Evolutionary conservation across 2,797 vertebrate genomes (phyloP).

Genomic region (Garrulus glandarius): DNA sequence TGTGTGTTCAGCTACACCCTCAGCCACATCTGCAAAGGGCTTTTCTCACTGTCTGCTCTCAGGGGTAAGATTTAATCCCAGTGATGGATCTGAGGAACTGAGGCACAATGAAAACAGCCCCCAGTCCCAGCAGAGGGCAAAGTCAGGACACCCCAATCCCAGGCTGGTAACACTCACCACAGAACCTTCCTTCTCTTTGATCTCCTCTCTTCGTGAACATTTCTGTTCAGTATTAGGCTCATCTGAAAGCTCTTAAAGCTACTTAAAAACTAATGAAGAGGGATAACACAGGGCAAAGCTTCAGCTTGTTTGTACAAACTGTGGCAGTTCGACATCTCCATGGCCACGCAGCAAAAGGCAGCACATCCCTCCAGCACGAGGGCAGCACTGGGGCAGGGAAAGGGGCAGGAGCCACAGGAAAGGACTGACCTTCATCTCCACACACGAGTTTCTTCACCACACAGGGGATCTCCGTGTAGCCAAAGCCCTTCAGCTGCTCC

Average conservation of each 20-base stretch:
- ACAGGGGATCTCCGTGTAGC: conserved; percentile 91
- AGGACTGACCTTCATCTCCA: conserved; percentile 90
- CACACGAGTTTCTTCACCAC: conserved; percentile 90
- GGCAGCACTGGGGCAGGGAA: neutral
- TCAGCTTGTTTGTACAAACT: neutral
- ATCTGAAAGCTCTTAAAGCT: neutral
- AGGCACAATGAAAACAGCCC: neutral
- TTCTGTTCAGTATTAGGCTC: neutral
- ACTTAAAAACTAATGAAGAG: neutral
- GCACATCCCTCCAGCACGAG: neutral
- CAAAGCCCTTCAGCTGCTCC: conserved; percentile 83
- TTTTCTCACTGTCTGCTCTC: neutral
- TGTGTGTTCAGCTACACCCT: neutral
- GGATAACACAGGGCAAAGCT: neutral
- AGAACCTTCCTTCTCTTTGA: neutral
- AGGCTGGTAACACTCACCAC: neutral
- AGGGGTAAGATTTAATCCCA: neutral
- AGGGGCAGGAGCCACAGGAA: neutral
- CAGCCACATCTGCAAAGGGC: neutral
- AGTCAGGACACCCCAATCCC: neutral
- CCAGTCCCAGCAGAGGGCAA: neutral
- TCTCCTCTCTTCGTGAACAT: neutral
- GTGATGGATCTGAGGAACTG: neutral
- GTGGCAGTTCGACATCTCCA: neutral
- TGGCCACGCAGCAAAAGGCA: neutral